phyloP scores from a whole-genome alignment of 2,113 vertebrate species.

The Stegostoma tigrinum region DNA sequence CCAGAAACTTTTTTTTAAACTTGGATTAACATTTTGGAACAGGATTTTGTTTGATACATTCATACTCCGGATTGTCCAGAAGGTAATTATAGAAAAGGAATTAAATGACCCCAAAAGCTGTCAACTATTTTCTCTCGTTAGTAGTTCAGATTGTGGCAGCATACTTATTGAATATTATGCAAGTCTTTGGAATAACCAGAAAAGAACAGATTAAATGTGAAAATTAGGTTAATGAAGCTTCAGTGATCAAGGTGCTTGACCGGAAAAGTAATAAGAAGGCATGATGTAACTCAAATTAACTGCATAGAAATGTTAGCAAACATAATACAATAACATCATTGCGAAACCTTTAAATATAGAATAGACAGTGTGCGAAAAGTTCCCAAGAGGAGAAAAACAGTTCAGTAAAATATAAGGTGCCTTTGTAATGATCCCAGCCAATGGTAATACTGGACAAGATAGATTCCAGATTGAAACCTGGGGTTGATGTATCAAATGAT shows the following conservation, averaged over 20 bases:
- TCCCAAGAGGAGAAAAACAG: not conserved
- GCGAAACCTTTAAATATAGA: not conserved
- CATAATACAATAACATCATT: not conserved
- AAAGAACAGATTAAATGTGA: not conserved
- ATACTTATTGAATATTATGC: not conserved
- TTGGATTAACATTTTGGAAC: not conserved
- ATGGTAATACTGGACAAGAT: no score
- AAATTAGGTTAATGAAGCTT: not conserved
- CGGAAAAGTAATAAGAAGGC: not conserved
- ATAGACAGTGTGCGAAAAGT: not conserved
- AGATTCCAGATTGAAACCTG: no score
- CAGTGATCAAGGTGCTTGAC: not conserved
- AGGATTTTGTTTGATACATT: not conserved
- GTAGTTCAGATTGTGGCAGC: not conserved
- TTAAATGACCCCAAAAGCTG: not conserved
- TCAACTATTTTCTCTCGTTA: not conserved
- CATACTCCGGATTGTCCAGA: not conserved
- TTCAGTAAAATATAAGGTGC: not conserved
- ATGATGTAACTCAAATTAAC: not conserved
- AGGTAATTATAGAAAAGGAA: not conserved
- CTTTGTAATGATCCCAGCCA: no score
- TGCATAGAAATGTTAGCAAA: not conserved
- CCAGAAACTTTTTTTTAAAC: not conserved
- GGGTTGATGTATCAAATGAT: no score
- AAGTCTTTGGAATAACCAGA: not conserved